Evolutionary conservation across 1,140 invertebrate species (phyloP).

Genomic region (Triops longicaudatus): DNA sequence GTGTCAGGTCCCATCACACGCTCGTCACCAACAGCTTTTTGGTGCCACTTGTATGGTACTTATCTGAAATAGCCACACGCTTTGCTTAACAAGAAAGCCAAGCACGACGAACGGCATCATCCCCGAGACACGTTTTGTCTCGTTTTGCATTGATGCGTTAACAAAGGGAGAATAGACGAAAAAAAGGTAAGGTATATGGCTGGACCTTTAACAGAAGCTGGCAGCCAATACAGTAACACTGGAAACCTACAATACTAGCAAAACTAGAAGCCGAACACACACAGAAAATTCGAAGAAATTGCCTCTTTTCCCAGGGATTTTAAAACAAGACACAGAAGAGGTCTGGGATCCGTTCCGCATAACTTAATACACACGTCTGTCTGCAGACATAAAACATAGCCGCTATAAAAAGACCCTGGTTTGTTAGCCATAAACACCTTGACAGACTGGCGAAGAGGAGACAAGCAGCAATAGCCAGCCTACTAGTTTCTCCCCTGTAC

Average conservation of each 20-base stretch:
- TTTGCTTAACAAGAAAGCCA: constrained; percentile 7
- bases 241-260: no score
- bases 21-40: neutral
- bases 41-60: neutral
- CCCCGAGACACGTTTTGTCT: neutral
- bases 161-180: neutral
- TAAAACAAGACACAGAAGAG: neutral
- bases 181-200: no score
- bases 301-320: neutral
- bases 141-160: neutral
- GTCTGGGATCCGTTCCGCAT: neutral
- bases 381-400: neutral
- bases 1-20: constrained; percentile 1
- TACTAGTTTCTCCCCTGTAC: no score
- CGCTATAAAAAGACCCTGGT: neutral
- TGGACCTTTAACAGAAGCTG: no score
- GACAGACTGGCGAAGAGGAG: neutral
- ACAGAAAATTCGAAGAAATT: neutral
- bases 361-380: neutral
- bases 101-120: neutral
- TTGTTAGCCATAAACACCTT: neutral
- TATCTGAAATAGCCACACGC: neutral
- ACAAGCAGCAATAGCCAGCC: neutral
- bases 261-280: no score
- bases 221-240: no score